These are phyloP conservation scores for Bergia sp. DNA, from an alignment of 92 coral and sea anemone species.

Conservation along the genomic window DNA sequence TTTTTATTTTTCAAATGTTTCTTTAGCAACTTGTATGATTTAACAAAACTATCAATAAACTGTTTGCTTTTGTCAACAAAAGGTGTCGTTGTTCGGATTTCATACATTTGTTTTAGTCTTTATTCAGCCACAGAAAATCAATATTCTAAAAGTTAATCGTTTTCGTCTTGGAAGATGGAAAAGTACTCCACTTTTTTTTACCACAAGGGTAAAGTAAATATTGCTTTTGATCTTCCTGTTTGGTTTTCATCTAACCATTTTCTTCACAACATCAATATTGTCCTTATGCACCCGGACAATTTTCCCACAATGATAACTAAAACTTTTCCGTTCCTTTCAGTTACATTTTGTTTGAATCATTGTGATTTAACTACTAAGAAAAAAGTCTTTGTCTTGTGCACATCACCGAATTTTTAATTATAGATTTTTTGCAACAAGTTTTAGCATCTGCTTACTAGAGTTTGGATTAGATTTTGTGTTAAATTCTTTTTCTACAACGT, in stretches of 20 bases:
- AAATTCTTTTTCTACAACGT: not conserved
- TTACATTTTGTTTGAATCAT: constrained; percentile 26
- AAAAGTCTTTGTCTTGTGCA: not conserved
- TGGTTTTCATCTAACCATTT: constrained; percentile 14
- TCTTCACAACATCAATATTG: not conserved
- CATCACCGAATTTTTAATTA: not conserved
- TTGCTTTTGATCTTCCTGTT: constrained; percentile 22
- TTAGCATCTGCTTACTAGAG: not conserved
- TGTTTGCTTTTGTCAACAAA: not conserved
- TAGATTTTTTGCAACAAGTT: not conserved
- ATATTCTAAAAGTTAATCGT: not conserved
- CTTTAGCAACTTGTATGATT: not conserved
- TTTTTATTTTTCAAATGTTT: not conserved
- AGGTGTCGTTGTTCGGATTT: not conserved
- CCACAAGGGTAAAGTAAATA: constrained; percentile 20
- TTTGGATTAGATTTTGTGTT: not conserved
- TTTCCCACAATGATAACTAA: not conserved
- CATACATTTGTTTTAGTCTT: not conserved
- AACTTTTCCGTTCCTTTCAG: not conserved
- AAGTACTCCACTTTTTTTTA: not conserved
- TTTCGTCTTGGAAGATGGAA: not conserved
- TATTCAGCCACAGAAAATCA: not conserved
- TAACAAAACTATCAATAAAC: not conserved
- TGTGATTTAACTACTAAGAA: not conserved
- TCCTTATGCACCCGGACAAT: not conserved